These are phyloP conservation scores for Musca domestica DNA, from an alignment of 1,140 invertebrate genomes.

Conservation along the genomic window DNA sequence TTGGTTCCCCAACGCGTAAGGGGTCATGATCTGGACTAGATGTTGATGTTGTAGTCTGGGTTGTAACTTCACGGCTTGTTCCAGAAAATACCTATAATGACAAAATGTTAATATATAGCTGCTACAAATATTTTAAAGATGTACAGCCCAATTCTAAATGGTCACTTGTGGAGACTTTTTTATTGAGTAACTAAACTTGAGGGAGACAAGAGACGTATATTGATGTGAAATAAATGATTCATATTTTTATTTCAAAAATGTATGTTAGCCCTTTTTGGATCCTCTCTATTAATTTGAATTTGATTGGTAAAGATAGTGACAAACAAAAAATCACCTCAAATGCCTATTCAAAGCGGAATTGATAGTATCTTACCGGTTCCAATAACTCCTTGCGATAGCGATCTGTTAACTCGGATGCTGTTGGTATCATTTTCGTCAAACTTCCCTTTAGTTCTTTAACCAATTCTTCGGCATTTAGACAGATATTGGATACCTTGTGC, in stretches of 20 bases:
- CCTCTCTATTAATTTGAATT: too few species aligned
- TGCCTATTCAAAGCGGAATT: too few species aligned
- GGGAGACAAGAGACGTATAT: too few species aligned
- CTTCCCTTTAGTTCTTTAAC: slow-evolving; percentile 53
- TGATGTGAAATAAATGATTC: too few species aligned
- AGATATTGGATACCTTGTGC: slow-evolving; percentile 53
- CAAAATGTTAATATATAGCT: neutral
- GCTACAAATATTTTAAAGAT: neutral
- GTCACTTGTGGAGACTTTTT: too few species aligned
- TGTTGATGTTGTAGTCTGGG: slow-evolving; percentile 33
- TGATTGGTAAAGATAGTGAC: too few species aligned
- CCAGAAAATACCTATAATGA: slow-evolving; percentile 39
- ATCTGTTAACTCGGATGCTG: slow-evolving; percentile 51
- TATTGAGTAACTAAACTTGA: too few species aligned
- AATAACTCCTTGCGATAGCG: slow-evolving; percentile 56
- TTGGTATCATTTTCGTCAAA: slow-evolving; percentile 54
- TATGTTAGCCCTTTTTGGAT: too few species aligned
- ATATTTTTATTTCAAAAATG: too few species aligned
- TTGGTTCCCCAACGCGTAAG: slow-evolving; percentile 39
- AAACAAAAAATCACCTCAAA: too few species aligned
- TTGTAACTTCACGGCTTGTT: slow-evolving; percentile 39
- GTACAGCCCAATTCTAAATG: neutral
- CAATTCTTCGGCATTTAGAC: slow-evolving; percentile 48
- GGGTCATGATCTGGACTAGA: slow-evolving; percentile 29
- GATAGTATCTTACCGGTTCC: slow-evolving; percentile 42